Conservation (phyloP, 1,140 invertebrate genomes). For the Cherax quadricarinatus region DNA sequence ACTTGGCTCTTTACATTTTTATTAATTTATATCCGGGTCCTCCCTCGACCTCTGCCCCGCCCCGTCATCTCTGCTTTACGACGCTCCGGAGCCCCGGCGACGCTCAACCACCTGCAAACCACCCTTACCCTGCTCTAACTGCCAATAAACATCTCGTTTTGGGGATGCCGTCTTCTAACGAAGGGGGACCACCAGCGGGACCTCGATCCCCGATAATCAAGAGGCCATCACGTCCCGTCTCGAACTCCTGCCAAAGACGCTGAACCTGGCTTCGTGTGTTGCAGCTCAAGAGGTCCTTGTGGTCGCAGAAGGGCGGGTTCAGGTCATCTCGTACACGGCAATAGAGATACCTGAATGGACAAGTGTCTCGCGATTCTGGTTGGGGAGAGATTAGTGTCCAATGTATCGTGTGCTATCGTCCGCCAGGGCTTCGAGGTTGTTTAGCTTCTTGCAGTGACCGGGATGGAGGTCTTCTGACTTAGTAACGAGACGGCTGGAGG, state of each 20-base stretch:
- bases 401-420: slow-evolving; percentile 12
- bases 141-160: slow-evolving; percentile 7
- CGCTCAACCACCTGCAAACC: neutral
- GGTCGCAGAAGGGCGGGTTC: neutral
- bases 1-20: neutral
- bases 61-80: neutral
- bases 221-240: neutral
- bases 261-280: neutral
- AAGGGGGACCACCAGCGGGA: neutral
- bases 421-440: neutral
- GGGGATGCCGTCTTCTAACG: neutral
- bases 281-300: neutral
- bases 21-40: neutral
- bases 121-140: neutral
- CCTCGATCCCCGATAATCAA: neutral
- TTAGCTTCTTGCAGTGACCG: neutral
- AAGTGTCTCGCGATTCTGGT: slow-evolving; percentile 20
- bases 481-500: neutral
- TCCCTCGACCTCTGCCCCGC: neutral
- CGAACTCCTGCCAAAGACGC: neutral
- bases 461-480: neutral
- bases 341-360: slow-evolving; percentile 25
- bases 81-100: neutral
- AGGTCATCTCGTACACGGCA: slow-evolving; percentile 1
- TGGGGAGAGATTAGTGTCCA: slow-evolving; percentile 4